phyloP scores from a whole-genome alignment of 2,888 invertebrate genomes.

The Ormia ochracea region DNA sequence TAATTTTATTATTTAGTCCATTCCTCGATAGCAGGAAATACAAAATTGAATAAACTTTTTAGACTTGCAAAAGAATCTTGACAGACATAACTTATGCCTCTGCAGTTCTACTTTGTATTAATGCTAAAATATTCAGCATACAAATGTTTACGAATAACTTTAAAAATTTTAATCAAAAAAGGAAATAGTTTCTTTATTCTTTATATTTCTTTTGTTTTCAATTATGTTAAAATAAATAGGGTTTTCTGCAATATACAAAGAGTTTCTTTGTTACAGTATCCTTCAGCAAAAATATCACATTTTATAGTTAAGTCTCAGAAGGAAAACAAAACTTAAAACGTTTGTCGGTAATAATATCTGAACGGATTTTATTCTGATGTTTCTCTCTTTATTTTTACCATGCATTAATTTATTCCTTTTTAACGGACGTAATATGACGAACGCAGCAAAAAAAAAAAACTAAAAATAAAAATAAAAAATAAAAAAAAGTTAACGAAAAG shows the following conservation, averaged over 20 bases:
- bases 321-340: neutral
- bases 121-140: no score
- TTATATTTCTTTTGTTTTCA: neutral
- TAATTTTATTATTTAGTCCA: no score
- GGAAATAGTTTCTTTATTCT: neutral
- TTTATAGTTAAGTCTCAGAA: conserved; percentile 39
- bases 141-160: no score
- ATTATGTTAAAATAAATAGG: neutral
- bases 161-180: neutral
- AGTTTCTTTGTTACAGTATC: conserved; percentile 70
- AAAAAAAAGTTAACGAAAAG: no score
- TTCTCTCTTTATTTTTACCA: neutral
- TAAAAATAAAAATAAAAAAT: neutral
- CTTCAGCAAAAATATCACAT: conserved; percentile 70
- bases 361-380: conserved; percentile 51
- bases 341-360: conserved; percentile 24
- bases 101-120: no score
- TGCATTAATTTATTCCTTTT: conserved; percentile 14
- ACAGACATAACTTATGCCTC: no score
- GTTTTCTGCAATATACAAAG: conserved; percentile 65
- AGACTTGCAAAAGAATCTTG: no score
- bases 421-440: conserved; percentile 50
- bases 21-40: no score
- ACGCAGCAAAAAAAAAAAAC: conserved; percentile 14
- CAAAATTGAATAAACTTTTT: no score